Evolutionary conservation across 2,797 vertebrate species (phyloP).

Genomic region (Phalloptychus januarius): DNA sequence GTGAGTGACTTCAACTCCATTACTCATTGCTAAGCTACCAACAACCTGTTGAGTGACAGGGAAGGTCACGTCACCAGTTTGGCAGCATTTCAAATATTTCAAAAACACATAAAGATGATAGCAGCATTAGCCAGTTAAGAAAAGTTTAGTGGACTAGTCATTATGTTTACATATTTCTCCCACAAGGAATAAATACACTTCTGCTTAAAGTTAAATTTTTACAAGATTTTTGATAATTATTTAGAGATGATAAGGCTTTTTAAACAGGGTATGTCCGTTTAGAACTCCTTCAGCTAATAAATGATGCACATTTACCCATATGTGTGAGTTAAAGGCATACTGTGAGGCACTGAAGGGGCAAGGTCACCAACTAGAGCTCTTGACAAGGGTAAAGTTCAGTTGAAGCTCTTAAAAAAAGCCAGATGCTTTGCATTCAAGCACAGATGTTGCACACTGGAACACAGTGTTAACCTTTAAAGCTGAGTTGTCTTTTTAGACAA

Average conservation of each 20-base stretch:
- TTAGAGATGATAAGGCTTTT: neutral
- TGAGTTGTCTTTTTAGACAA: conserved; percentile 62
- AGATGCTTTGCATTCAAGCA: conserved; percentile 53
- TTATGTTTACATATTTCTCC: neutral
- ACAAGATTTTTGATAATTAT: neutral
- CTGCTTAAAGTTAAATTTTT: neutral
- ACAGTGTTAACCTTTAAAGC: conserved; percentile 60
- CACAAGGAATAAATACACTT: neutral
- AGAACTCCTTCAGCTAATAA: neutral
- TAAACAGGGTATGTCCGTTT: neutral
- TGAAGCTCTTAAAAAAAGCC: conserved; percentile 53
- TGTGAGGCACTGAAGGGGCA: conserved; percentile 8
- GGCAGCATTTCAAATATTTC: too few relatives aligned
- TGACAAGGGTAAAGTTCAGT: conserved; percentile 56
- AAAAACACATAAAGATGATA: neutral
- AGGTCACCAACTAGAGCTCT: conserved; percentile 49
- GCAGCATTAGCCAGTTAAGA: neutral
- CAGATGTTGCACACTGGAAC: conserved; percentile 53
- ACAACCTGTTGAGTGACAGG: too few relatives aligned
- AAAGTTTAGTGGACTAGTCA: neutral
- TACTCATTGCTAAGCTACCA: too few relatives aligned
- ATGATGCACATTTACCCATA: conserved; percentile 14
- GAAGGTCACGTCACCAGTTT: too few relatives aligned
- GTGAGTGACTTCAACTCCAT: too few relatives aligned
- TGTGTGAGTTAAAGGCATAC: conserved; percentile 10